phyloP scores from a whole-genome alignment of 2,888 invertebrate genomes.

The Carterocephalus palaemon region DNA sequence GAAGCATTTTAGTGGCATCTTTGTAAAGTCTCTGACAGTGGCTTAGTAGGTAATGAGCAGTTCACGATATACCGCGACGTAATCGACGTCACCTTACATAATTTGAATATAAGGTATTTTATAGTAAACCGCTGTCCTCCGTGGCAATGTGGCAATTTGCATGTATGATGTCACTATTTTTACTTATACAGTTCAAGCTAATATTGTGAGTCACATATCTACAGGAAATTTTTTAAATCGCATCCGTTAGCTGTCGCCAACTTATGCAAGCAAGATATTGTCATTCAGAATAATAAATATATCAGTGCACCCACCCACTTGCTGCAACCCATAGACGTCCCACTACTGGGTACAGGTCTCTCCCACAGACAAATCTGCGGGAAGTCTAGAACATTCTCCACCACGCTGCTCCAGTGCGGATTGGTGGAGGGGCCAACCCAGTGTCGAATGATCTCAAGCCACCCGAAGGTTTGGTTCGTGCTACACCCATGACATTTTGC shows the following conservation, averaged over 20 bases:
- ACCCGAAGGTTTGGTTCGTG: no score
- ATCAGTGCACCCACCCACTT: constrained; percentile 34
- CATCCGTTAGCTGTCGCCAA: constrained; percentile 25
- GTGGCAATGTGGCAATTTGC: constrained; percentile 42
- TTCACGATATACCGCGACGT: constrained; percentile 13
- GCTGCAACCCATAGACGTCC: no score
- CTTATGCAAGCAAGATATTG: constrained; percentile 26
- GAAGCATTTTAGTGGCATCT: no score
- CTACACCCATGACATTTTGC: no score
- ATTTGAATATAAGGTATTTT: constrained; percentile 31
- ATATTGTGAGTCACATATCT: constrained; percentile 26
- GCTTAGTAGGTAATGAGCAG: background rate
- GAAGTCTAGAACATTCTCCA: no score
- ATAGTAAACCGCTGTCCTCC: constrained; percentile 43
- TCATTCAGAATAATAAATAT: constrained; percentile 28
- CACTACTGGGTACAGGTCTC: no score
- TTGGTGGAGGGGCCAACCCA: no score
- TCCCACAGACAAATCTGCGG: no score
- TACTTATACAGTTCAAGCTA: constrained; percentile 24
- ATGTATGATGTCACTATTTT: constrained; percentile 44
- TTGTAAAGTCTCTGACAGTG: no score
- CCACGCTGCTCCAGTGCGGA: no score
- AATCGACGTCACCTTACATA: constrained; percentile 31
- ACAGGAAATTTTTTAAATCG: constrained; percentile 28
- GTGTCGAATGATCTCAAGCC: no score